Conservation (phyloP, 2,797 vertebrate genomes). For the Tapirus indicus region DNA sequence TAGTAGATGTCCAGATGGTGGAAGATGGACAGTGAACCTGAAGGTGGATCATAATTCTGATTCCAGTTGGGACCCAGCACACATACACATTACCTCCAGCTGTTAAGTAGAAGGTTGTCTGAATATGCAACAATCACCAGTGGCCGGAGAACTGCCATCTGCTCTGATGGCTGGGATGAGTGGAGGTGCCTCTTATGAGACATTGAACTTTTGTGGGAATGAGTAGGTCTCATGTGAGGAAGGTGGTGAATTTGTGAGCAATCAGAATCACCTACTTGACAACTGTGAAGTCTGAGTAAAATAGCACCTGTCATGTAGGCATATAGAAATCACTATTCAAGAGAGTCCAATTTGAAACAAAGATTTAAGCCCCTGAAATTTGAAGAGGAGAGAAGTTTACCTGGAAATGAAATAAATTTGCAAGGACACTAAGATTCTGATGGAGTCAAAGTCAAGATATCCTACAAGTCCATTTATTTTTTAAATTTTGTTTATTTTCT, state of each 20-base stretch:
- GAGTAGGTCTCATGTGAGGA: background rate
- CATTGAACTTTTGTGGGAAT: background rate
- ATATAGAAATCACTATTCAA: background rate
- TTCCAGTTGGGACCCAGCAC: background rate
- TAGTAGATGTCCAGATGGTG: background rate
- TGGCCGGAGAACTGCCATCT: background rate
- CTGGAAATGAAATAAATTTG: background rate
- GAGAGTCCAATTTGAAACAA: background rate
- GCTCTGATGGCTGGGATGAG: background rate
- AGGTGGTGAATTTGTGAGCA: background rate
- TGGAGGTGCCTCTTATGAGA: background rate
- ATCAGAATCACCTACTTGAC: background rate
- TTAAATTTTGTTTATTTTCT: background rate
- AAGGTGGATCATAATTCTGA: background rate
- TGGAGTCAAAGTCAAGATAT: background rate
- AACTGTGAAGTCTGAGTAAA: background rate
- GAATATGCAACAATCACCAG: background rate
- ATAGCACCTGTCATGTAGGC: background rate
- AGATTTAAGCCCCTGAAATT: background rate
- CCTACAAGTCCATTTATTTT: background rate
- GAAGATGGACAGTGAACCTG: background rate
- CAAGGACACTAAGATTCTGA: background rate
- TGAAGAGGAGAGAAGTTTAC: background rate
- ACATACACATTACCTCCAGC: background rate
- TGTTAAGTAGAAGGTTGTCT: background rate